Evolutionary conservation across 2,113 vertebrate species (phyloP).

Genomic region (Cyphomyrus discorhynchus): DNA sequence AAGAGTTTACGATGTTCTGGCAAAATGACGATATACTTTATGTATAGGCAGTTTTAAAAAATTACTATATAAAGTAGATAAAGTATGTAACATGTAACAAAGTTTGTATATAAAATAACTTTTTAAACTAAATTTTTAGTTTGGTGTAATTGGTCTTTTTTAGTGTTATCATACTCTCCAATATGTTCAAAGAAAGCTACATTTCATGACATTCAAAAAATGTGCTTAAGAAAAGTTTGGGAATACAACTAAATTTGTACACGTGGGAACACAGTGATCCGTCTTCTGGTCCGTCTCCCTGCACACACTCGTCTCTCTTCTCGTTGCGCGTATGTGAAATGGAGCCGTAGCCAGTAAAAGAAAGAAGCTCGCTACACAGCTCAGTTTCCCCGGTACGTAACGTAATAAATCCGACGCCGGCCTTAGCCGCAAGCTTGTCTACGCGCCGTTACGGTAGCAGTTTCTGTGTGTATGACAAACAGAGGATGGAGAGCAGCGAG

Average conservation of each 20-base stretch:
- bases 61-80: neutral
- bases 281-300: neutral
- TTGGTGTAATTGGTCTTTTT: neutral
- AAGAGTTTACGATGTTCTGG: neutral
- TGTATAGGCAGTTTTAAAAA: neutral
- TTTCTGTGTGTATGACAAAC: neutral
- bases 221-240: neutral
- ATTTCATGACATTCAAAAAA: neutral
- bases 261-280: neutral
- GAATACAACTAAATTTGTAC: neutral
- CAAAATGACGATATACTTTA: neutral
- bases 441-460: neutral
- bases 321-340: neutral
- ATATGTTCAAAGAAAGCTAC: neutral
- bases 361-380: neutral
- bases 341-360: neutral
- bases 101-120: neutral
- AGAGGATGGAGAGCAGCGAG: neutral
- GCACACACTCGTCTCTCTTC: neutral
- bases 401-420: conserved; percentile 17
- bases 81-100: neutral
- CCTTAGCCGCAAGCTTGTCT: conserved; percentile 17
- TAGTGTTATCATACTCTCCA: neutral
- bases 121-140: neutral
- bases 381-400: neutral